phyloP scores from a whole-genome alignment of 2,888 invertebrate genomes.

The Plemyria rubiginata region DNA sequence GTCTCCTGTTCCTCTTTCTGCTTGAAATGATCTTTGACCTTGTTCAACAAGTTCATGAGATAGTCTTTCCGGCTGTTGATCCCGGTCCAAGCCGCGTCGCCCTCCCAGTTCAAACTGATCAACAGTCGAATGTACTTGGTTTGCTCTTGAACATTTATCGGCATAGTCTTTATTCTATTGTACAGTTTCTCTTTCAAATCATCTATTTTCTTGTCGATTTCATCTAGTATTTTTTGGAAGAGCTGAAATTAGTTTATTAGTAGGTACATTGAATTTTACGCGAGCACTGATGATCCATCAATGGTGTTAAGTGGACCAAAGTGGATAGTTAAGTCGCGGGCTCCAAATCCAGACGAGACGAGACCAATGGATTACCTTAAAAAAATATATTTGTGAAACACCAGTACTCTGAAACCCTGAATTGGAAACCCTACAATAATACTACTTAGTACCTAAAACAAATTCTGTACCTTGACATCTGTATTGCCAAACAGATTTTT shows the following conservation, averaged over 20 bases:
- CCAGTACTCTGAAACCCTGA: no score
- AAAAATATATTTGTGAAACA: no score
- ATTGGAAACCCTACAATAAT: not conserved
- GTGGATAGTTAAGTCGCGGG: no score
- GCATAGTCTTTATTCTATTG: constrained; percentile 94
- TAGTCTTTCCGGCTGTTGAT: constrained; percentile 93
- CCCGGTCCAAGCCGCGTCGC: constrained; percentile 98
- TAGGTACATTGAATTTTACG: no score
- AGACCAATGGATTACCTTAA: no score
- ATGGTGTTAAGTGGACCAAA: no score
- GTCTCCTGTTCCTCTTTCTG: constrained; percentile 76
- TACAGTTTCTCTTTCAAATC: constrained; percentile 92
- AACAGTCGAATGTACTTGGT: constrained; percentile 94
- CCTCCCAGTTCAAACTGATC: constrained; percentile 82
- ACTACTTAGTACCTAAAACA: no score
- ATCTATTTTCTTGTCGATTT: constrained; percentile 95
- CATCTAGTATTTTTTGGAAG: constrained; percentile 94
- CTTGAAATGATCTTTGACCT: constrained; percentile 87
- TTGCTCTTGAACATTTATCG: constrained; percentile 96
- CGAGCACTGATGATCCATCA: no score
- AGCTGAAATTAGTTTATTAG: constrained; percentile 76
- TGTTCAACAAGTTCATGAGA: constrained; percentile 87
- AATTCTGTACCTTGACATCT: constrained; percentile 88
- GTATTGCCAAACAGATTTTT: constrained; percentile 98
- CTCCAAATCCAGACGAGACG: no score